Base-by-base conservation (phyloP, 2,888 invertebrate genomes). In the Leucoma salicis region DNA sequence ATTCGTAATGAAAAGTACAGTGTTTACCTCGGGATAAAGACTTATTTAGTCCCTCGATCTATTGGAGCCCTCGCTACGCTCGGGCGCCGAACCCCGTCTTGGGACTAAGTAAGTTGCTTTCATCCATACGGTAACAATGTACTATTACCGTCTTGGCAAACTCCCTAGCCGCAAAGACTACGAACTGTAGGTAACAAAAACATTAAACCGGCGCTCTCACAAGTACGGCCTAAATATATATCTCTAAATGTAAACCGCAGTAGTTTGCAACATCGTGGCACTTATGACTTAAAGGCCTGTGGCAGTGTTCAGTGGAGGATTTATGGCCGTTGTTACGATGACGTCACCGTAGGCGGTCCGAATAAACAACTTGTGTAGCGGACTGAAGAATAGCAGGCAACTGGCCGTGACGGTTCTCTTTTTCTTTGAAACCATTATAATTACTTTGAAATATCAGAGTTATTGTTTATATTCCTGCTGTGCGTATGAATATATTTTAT, bases 281-380 rank as follows among this genome's bases (percentile, higher is more conserved):
- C 60, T 54, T 53, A 62, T 56, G 59, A 58, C 56, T 58, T 62
- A 58, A 45, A 55, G 50, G 61, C 57, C 57, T 62, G 53, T 58
- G 54, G 54, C 54, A 53, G 49, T 57, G 64, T 61, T 64, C 57
- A 53, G 62, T 65, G 60, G 64, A 59, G 63, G 68, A 75, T 74
- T 76, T 75, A 68, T 54, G 46, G 48, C 49, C 27, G 48, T 57
- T 59, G 66, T 67, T 70, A 63, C 54, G 31, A 51, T 59, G 59
- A 58, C 59, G 63, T 70, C 64, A 67, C 66, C 47, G 58, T 57
- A 59, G 66, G 61, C 57, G 68, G 63, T 65, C 47, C 51, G 57
- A 53, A 66, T 66, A 63, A 68, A 68, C 53, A 63, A 66, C 63
- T 70, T 63, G 63, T 63, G 68, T 67, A 64, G 57, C 57, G 53